Conservation (phyloP, 2,888 invertebrate genomes). For the Xanthorhoe designata region DNA sequence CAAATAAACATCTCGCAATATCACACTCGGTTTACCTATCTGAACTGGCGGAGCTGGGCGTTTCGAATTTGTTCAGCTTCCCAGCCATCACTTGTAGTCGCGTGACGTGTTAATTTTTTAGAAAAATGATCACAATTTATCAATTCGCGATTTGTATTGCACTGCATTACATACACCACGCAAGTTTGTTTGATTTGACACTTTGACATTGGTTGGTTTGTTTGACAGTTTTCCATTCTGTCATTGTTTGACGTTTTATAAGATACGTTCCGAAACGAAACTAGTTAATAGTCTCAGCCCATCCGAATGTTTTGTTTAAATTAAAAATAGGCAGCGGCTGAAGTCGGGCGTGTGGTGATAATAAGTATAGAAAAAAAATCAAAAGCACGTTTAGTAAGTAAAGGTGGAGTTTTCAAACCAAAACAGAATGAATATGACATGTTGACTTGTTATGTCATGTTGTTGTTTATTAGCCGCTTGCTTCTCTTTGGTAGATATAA, state of each 20-base stretch:
- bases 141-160: constrained; percentile 56
- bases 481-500: no score
- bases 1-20: constrained; percentile 75
- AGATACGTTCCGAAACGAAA: background rate
- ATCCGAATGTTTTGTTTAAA: no score
- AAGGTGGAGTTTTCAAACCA: no score
- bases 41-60: constrained; percentile 95
- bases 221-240: background rate
- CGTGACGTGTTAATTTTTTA: constrained; percentile 49
- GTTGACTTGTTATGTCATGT: no score
- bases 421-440: no score
- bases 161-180: constrained; percentile 61
- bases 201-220: constrained; percentile 16
- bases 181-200: constrained; percentile 41
- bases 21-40: constrained; percentile 90
- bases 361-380: no score
- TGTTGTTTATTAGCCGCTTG: no score
- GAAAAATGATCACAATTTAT: constrained; percentile 47
- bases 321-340: no score
- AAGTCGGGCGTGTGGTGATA: no score
- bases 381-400: no score
- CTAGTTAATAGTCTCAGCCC: background rate
- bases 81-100: constrained; percentile 75
- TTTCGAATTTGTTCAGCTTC: constrained; percentile 89
- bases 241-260: background rate